Evolutionary conservation across 2,888 invertebrate species (phyloP).

Genomic region (Dryadula phaetusa): DNA sequence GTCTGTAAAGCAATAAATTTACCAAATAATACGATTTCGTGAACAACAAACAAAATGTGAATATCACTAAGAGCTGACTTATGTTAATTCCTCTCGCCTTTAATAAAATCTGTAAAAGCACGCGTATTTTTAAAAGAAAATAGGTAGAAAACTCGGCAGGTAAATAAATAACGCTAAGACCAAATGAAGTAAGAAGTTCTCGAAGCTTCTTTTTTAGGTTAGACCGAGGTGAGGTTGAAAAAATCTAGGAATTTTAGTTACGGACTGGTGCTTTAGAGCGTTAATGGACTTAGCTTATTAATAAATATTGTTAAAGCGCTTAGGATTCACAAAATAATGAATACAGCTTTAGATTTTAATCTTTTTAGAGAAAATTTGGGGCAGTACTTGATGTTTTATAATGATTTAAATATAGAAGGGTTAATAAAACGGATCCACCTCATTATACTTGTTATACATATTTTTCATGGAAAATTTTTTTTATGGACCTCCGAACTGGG

Average conservation of each 20-base stretch:
- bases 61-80: neutral
- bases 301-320: slow-evolving; percentile 4
- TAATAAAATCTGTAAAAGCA: slow-evolving; percentile 7
- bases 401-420: too few relatives aligned
- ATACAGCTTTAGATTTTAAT: neutral
- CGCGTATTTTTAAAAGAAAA: slow-evolving; percentile 16
- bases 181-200: slow-evolving; percentile 36
- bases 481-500: too few relatives aligned
- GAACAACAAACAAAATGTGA: neutral
- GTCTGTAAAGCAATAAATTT: too few relatives aligned
- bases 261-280: slow-evolving; percentile 8
- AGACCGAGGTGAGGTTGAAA: slow-evolving; percentile 26
- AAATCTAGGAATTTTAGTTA: slow-evolving; percentile 14
- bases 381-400: too few relatives aligned
- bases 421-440: too few relatives aligned
- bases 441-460: too few relatives aligned
- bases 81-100: slow-evolving; percentile 1
- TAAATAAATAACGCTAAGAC: slow-evolving; percentile 32
- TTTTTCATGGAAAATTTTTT: too few relatives aligned
- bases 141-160: slow-evolving; percentile 19
- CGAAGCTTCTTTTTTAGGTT: slow-evolving; percentile 26
- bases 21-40: too few relatives aligned
- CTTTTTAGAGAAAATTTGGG: neutral
- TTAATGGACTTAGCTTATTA: slow-evolving; percentile 22
- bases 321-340: slow-evolving; percentile 17